Evolutionary conservation across 2,888 invertebrate species (phyloP), one percentile per base, ranked within the genome.

Genomic region (Morpho achilles): DNA sequence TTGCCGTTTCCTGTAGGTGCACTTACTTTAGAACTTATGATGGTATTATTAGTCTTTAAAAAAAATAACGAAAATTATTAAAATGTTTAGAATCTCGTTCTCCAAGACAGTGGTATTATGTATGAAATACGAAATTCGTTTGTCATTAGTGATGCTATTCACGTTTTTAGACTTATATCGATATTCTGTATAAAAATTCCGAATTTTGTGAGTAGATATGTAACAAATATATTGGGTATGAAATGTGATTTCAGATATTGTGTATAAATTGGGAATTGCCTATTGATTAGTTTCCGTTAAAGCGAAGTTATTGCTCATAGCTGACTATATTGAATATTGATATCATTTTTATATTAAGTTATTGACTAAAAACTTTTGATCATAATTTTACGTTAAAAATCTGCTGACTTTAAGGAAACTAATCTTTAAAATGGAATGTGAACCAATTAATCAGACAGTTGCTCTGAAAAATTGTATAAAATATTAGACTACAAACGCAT

Each of bases 11-110:
- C 69, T 66, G 70, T 82, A 82, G 80, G 77, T 80, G 80, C 80
- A 75, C 73, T 75, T 81, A 75, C 71, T 64, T 66, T 83, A 85
- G 83, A 85, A 86, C 86, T 86, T 86, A 85, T 78, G 76, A 87
- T 81, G 86, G 89, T 89, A 90, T 89, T 89, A 90, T 81, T 89
- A 89, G 89, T 80, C 72, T 87, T 79, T 85, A 84, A 85, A 67
- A 67, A 60, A 59, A 82, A 75, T 81, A 82, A 79, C 74, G 74
- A 79, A 84, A 82, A 78, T 79, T 78, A 83, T 82, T 79, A 84
- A 74, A 86, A 82, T 80, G 76, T 79, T 87, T 87, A 87, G 87
- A 87, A 86, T 87, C 87, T 87, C 86, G 77, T 84, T 87, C 86
- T 85, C 79, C 77, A 84, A 74, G 80, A 84, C 83, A 80, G 82